phyloP scores from a whole-genome alignment of 1,140 invertebrate genomes.

The Centruroides vittatus region DNA sequence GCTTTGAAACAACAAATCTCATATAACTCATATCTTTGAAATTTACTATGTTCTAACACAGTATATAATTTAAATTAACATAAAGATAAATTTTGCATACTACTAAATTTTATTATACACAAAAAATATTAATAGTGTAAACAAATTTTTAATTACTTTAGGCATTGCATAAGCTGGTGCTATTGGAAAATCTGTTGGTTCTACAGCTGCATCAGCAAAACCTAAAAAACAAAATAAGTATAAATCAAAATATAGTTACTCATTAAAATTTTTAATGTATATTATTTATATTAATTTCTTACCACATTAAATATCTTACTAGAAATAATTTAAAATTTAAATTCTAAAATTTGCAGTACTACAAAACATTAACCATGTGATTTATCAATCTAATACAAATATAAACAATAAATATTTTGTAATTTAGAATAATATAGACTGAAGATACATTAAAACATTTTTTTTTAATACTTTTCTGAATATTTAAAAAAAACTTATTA shows the following conservation, averaged over 20 bases:
- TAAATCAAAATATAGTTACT: not conserved
- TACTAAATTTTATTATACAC: too few relatives aligned
- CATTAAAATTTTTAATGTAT: not conserved
- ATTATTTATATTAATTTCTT: not conserved
- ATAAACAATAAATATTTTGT: not conserved
- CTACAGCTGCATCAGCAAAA: constrained; percentile 89
- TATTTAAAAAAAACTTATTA: too few relatives aligned
- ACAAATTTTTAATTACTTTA: constrained; percentile 37
- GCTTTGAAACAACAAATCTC: too few relatives aligned
- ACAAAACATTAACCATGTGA: not conserved
- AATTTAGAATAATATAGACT: too few relatives aligned
- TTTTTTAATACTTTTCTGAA: too few relatives aligned
- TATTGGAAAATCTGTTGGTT: constrained; percentile 94
- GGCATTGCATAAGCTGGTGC: constrained; percentile 82
- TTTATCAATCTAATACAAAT: not conserved
- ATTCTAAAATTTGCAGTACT: not conserved
- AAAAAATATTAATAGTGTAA: too few relatives aligned
- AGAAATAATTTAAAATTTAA: not conserved
- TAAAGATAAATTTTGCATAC: too few relatives aligned
- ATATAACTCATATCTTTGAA: too few relatives aligned
- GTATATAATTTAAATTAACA: too few relatives aligned
- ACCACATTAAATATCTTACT: not conserved
- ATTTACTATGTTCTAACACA: too few relatives aligned
- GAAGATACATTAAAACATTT: too few relatives aligned
- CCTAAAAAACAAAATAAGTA: constrained; percentile 21